Evolutionary conservation across 2,113 vertebrate genomes (phyloP).

Genomic region (Theristicus caerulescens): DNA sequence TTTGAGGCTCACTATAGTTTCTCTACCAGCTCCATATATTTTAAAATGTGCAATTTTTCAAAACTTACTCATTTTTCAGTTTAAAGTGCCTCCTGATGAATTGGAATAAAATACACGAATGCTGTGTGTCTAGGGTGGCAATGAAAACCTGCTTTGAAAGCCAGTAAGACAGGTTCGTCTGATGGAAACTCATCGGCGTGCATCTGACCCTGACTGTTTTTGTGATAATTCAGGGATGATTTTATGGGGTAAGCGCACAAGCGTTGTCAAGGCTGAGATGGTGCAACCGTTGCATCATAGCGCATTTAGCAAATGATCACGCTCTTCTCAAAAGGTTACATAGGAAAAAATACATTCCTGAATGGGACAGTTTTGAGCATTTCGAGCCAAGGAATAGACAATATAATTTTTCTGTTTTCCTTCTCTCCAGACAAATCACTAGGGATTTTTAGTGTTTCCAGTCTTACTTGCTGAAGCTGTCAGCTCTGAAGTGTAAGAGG

Average conservation of each 20-base stretch:
- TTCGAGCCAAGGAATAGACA: background rate
- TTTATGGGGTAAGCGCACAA: background rate
- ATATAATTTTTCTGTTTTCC: background rate
- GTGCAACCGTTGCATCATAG: background rate
- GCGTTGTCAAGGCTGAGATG: background rate
- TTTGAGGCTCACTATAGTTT: background rate
- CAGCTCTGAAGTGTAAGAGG: background rate
- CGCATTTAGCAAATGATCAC: background rate
- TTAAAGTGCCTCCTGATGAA: background rate
- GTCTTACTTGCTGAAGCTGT: background rate
- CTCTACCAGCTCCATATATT: background rate
- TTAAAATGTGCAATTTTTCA: background rate
- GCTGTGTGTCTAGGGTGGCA: background rate
- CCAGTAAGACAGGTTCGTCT: background rate
- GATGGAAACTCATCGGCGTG: accelerated
- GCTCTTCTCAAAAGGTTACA: background rate
- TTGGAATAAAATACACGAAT: background rate
- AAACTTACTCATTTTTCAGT: background rate
- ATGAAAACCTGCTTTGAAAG: background rate
- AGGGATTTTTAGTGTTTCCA: background rate
- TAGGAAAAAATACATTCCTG: background rate
- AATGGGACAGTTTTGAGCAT: background rate
- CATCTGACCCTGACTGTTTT: background rate
- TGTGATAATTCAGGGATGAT: background rate
- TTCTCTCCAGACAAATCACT: background rate